Conservation (phyloP, 2,113 vertebrate genomes). For the Dicentrarchus labrax region DNA sequence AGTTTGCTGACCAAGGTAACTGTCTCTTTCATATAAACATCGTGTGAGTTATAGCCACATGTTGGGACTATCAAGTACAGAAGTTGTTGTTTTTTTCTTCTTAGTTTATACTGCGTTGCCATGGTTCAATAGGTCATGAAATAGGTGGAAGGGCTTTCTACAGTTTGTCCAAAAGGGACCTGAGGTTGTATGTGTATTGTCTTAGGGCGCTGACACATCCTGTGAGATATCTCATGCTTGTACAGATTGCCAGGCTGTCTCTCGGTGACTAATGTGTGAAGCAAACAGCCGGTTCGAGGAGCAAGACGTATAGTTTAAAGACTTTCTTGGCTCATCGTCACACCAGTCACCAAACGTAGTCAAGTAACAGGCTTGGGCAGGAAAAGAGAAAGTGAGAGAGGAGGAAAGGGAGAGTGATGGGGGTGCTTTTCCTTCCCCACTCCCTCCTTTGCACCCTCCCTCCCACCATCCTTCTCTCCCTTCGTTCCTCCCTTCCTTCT, state of each 20-base stretch:
- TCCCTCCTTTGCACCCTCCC: constrained; percentile 15
- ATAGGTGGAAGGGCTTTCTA: constrained; percentile 67
- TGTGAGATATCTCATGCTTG: constrained; percentile 59
- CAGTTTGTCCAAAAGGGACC: constrained; percentile 52
- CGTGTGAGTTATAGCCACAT: constrained; percentile 76
- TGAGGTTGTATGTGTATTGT: constrained; percentile 76
- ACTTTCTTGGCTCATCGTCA: constrained; percentile 41
- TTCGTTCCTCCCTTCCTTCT: constrained; percentile 57
- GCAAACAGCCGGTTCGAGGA: constrained; percentile 18
- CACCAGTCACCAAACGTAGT: constrained; percentile 41
- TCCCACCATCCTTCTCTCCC: constrained; percentile 29
- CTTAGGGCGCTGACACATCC: constrained; percentile 75
- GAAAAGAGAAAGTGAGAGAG: constrained; percentile 57
- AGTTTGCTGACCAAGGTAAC: constrained; percentile 76
- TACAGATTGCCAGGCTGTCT: constrained; percentile 50
- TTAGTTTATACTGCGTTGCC: constrained; percentile 77
- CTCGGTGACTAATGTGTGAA: constrained; percentile 58
- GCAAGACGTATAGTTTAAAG: constrained; percentile 30
- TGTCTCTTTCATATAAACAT: constrained; percentile 83
- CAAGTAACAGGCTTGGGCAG: constrained; percentile 28
- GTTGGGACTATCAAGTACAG: constrained; percentile 57
- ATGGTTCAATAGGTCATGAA: constrained; percentile 62
- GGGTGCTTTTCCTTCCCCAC: constrained; percentile 38
- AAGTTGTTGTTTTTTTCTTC: constrained; percentile 77
- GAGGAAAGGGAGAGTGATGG: constrained; percentile 51